A percentile compares a stretch with the other conserved stretches of the same genome.
phyloP scores from a whole-genome alignment of 2,888 invertebrate species.

The Malthinus seriepunctatus region DNA sequence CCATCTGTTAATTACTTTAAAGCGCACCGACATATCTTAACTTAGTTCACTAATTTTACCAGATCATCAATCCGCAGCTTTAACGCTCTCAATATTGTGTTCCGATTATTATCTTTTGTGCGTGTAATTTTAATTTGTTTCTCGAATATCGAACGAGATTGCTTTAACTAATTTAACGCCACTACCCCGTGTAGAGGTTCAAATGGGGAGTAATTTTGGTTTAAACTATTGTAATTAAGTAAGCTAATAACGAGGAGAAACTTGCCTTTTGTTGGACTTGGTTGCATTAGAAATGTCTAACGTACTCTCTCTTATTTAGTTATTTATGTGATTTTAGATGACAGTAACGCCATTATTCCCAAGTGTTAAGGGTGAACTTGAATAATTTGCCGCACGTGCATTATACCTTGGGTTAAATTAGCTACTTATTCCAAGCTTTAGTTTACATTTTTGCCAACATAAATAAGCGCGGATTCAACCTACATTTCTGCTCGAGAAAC shows the following conservation, averaged over 20 bases:
- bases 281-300: conserved; percentile 28
- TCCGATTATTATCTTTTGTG: conserved; percentile 17
- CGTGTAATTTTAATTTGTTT: conserved; percentile 19
- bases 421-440: neutral
- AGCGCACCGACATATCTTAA: conserved; percentile 37
- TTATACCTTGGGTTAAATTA: conserved; percentile 20
- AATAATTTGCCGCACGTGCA: conserved; percentile 39
- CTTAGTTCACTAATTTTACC: conserved; percentile 31
- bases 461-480: too few species aligned
- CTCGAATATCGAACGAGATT: conserved; percentile 19
- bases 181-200: conserved; percentile 19
- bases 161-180: conserved; percentile 32
- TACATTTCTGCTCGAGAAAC: too few species aligned
- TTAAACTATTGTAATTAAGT: conserved; percentile 34
- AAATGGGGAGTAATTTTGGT: conserved; percentile 29
- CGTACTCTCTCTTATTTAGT: conserved; percentile 35
- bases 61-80: conserved; percentile 33
- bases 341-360: conserved; percentile 38
- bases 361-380: conserved; percentile 38
- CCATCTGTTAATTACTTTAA: conserved; percentile 41
- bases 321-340: conserved; percentile 40
- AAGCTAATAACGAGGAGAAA: conserved; percentile 32
- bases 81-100: conserved; percentile 19
- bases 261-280: conserved; percentile 22
- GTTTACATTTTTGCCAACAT: too few species aligned